A percentile compares a stretch with the other conserved stretches of the same genome.
Conservation (phyloP, 2,888 invertebrate species). For the Ectemnius lituratus region DNA sequence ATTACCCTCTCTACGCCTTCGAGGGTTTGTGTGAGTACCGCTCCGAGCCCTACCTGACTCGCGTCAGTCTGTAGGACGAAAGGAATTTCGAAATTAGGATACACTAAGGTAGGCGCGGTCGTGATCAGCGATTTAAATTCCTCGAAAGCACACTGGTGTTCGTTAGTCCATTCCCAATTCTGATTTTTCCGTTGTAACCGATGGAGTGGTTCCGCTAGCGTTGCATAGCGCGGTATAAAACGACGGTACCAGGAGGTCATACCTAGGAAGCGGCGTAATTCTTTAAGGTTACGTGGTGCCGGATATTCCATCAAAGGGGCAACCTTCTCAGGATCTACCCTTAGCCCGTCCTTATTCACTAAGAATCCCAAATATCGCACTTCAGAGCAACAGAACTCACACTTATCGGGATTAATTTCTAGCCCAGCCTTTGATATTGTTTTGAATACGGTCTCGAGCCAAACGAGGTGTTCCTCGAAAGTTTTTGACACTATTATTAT, state of each 20-base stretch:
- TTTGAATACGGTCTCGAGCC: no score
- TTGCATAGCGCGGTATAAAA: not conserved
- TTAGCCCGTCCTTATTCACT: no score
- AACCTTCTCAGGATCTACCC: no score
- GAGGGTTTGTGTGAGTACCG: not conserved
- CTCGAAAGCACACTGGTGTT: not conserved
- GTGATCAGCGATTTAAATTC: no score
- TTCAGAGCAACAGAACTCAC: no score
- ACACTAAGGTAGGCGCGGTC: not conserved
- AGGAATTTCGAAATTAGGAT: not conserved
- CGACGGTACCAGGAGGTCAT: conserved; percentile 10
- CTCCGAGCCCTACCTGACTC: not conserved
- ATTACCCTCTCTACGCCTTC: not conserved
- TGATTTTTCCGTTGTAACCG: not conserved
- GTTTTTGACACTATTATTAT: no score
- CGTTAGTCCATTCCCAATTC: not conserved
- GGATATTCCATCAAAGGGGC: no score
- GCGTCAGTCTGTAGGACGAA: conserved; percentile 1
- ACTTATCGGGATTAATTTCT: no score
- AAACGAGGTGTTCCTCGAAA: no score
- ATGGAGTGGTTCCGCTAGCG: not conserved
- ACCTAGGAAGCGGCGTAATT: conserved; percentile 7
- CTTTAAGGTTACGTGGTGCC: not conserved
- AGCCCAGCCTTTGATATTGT: no score
- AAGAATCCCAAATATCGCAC: no score